Base-by-base conservation (phyloP, 2,888 invertebrate genomes). In the Mesorhabditis spiculigera region DNA sequence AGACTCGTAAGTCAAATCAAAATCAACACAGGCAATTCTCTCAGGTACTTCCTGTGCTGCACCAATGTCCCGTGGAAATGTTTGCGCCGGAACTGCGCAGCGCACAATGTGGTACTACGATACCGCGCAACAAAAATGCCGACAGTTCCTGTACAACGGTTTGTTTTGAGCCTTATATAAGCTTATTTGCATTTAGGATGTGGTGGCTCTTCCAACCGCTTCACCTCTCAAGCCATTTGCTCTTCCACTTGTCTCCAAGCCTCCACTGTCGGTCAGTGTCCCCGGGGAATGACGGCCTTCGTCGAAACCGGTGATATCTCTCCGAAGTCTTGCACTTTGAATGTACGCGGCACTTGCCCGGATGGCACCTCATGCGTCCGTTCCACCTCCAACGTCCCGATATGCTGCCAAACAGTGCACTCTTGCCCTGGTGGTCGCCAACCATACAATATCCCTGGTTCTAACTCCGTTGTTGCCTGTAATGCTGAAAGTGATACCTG, bases 391-490 rank as follows among this genome's bases (percentile, higher is more conserved):
- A 82, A 82, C 66, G 78, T 77, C 5, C 80, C 81, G 13, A 82
- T 85, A 58, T 84, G 84, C 71, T 84, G 84, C 70, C 76, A 77
- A 65, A 81, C 82, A 5, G 74, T 78, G 5, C 77, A 77, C 5
- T 66, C 82, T 42, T 85, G 85, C 66, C 85, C 85, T 4, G 73
- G 73, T 42, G 78, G 77, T 61, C 69, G 83, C 42, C 71, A 74
- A 45, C 82, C 85, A 10, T 85, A 85, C 68, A 75, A 80, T 8
- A 85, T 85, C 66, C 85, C 85, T 6, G 80, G 82, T 8, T 82
- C 85, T 28, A 82, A 78, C 61, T 84, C 84, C 0, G 79, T 81
- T n/a, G 82, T 84, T 4, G 82, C 85, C 6, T 85, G 85, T 67
- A 78, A 76, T 63, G 77, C 79, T 4, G 81, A 82, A 65, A 80